Evolutionary conservation across 2,888 invertebrate species (phyloP).

Genomic region (Amorpha juglandis): DNA sequence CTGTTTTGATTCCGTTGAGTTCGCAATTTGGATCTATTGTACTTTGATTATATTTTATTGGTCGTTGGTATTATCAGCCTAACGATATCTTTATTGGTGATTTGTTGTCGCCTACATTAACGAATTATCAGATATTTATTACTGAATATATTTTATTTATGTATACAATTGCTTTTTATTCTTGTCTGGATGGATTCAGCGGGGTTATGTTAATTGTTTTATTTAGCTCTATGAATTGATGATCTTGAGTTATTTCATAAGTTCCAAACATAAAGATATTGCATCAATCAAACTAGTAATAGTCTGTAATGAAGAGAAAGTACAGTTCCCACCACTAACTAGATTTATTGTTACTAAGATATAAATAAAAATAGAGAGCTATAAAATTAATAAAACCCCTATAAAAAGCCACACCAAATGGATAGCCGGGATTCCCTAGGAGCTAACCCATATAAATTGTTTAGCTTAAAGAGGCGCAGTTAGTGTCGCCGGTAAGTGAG

Average conservation of each 20-base stretch:
- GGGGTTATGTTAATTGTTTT: too few relatives aligned
- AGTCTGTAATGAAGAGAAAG: not conserved
- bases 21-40: not conserved
- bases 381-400: conserved; percentile 23
- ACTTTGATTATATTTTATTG: not conserved
- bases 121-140: not conserved
- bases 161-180: too few relatives aligned
- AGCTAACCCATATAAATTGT: conserved; percentile 19
- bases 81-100: not conserved
- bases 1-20: conserved; percentile 17
- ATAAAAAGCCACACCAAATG: conserved; percentile 7
- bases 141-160: too few relatives aligned
- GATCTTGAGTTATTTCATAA: too few relatives aligned
- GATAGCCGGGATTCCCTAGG: conserved; percentile 14
- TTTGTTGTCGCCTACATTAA: not conserved
- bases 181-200: too few relatives aligned
- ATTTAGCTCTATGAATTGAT: too few relatives aligned
- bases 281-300: not conserved
- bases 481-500: conserved; percentile 8
- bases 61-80: not conserved
- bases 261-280: not conserved
- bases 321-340: not conserved
- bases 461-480: conserved; percentile 19
- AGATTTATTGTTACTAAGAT: conserved; percentile 4
- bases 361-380: conserved; percentile 16